Conservation (phyloP, 92 coral and sea anemone genomes). For the Zoanthus solanderi region DNA sequence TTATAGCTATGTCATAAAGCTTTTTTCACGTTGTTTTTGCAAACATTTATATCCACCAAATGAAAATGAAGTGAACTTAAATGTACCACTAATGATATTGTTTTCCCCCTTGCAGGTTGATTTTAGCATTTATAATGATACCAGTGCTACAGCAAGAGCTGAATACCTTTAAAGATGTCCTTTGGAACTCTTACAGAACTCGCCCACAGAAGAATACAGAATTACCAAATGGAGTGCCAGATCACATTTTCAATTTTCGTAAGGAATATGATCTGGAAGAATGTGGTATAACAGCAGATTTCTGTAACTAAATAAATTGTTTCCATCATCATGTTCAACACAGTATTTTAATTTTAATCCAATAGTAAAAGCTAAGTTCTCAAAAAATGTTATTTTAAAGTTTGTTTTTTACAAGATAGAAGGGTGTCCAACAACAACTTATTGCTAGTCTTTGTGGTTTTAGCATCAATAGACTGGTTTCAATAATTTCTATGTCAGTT, state of each 20-base stretch:
- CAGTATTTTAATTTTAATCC: background rate
- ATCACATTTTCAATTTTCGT: conserved; percentile 22
- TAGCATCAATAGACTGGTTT: background rate
- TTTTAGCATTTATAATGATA: conserved; percentile 10
- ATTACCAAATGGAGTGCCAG: conserved; percentile 25
- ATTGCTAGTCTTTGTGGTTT: background rate
- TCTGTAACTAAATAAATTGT: background rate
- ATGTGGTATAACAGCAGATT: conserved; percentile 11
- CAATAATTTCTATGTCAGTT: background rate
- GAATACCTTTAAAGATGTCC: conserved; percentile 5
- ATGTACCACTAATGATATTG: conserved; percentile 12
- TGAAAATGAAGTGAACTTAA: background rate
- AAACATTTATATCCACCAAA: background rate
- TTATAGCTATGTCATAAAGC: conserved; percentile 1
- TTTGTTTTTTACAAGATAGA: background rate
- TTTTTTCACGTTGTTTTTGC: background rate
- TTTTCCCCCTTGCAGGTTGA: conserved; percentile 2
- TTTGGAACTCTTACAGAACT: conserved; percentile 19
- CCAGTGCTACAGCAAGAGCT: conserved; percentile 11
- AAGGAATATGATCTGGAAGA: conserved; percentile 18
- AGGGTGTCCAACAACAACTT: background rate
- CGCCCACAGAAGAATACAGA: conserved; percentile 12
- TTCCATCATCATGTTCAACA: conserved; percentile 2
- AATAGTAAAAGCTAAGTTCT: background rate
- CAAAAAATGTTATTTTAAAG: conserved; percentile 3